These are phyloP conservation scores for Anoplius nigerrimus DNA, from an alignment of 2,888 invertebrate species.

Conservation along the genomic window DNA sequence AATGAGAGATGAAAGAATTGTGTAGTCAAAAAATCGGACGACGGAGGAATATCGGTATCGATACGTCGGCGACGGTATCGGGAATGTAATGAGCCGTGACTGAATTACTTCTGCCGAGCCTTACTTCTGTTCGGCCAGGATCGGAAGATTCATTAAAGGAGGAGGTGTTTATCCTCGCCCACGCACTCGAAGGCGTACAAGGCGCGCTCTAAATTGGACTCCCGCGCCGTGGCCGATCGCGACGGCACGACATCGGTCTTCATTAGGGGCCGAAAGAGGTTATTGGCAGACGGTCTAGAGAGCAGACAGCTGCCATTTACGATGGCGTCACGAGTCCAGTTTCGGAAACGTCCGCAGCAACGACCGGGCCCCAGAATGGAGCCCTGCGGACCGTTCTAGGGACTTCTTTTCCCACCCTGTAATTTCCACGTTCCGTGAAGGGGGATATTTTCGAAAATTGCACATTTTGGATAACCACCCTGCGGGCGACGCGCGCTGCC, in stretches of 20 bases:
- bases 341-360: conserved; percentile 45
- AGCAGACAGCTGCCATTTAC: conserved; percentile 59
- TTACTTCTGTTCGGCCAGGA: too few relatives aligned
- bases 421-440: conserved; percentile 67
- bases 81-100: too few relatives aligned
- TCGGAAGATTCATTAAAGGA: too few relatives aligned
- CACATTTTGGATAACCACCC: conserved; percentile 59
- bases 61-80: too few relatives aligned
- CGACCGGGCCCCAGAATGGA: conserved; percentile 27
- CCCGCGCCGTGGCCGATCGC: too few relatives aligned
- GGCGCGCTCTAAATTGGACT: too few relatives aligned
- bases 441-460: conserved; percentile 69
- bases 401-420: conserved; percentile 63
- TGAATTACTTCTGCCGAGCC: too few relatives aligned
- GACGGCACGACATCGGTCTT: conserved; percentile 5
- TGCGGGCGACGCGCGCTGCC: conserved; percentile 44
- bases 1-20: too few relatives aligned
- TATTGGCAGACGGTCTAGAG: conserved; percentile 42
- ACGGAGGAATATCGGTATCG: too few relatives aligned
- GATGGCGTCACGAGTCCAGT: conserved; percentile 53
- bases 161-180: too few relatives aligned
- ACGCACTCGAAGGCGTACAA: too few relatives aligned
- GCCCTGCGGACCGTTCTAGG: conserved; percentile 47
- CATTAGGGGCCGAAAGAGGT: conserved; percentile 35
- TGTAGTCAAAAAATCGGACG: too few relatives aligned